Evolutionary conservation across 2,113 vertebrate genomes (phyloP), one percentile per base, ranked within the genome.

Genomic region (Megaceryle maxima): DNA sequence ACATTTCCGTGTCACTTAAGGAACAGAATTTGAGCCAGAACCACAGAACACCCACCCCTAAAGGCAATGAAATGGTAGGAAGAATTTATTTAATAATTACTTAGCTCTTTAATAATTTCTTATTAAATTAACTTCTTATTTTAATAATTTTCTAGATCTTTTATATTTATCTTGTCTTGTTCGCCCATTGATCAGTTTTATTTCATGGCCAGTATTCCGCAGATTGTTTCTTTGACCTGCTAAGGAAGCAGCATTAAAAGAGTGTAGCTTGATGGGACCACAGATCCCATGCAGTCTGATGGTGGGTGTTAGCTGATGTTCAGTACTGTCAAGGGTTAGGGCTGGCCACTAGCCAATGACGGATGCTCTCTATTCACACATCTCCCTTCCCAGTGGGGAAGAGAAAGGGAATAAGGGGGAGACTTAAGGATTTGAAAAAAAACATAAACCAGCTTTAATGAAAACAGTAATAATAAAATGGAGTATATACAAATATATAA

Each of bases 31-130:
- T 82, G 13, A 78, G 73, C 4, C 9, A 69, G 10, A 55, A 37
- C 2, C 33, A 33, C 9, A 73, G 29, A 72, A 76, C 6, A 3
- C 1, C 7, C 15, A 50, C 7, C 3, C 1, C 16, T 56, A 31
- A 43, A 13, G 2, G 6, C 14, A 77, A 31, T 20, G 6, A 59
- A 88, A 73, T 44, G 0, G 44, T 3, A 87, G 8, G 31, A 3
- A 2, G 16, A 33, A 1, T 2, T 17, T 29, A 37, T 37, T 46
- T 13, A 18, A 33, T 22, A 3, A 20, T 70, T 82, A 56, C 2
- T 24, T 10, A 29, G 25, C 68, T 55, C 2, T 77, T 88, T 39
- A 50, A 5, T 37, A 6, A 3, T 31, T 37, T 35, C 22, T 25
- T 41, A 39, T 9, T n/a, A 43, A 46, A 67, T 3, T 41, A 44